Conservation (phyloP, 2,797 vertebrate genomes). For the Borostomias antarcticus region DNA sequence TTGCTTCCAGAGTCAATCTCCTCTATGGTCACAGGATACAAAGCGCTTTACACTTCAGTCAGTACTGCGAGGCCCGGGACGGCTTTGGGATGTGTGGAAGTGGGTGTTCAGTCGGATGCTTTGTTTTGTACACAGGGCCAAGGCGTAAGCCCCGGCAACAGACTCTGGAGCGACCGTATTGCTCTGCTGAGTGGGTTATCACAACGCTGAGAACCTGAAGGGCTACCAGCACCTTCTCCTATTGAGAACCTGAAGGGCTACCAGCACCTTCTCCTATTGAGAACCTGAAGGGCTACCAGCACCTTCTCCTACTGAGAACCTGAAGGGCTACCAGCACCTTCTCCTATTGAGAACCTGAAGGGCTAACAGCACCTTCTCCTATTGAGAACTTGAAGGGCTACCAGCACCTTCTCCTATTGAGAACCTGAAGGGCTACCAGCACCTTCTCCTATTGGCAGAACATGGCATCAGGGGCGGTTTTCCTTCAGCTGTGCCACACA, state of each 20-base stretch:
- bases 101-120: constrained; percentile 24
- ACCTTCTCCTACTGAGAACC: too few relatives aligned
- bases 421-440: too few relatives aligned
- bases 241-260: too few relatives aligned
- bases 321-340: too few relatives aligned
- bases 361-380: too few relatives aligned
- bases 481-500: neutral
- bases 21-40: constrained; percentile 37
- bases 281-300: too few relatives aligned
- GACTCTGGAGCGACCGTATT: constrained; percentile 44
- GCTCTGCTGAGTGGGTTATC: constrained; percentile 51
- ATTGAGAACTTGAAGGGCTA: too few relatives aligned
- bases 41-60: too few relatives aligned
- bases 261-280: too few relatives aligned
- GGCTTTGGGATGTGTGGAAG: constrained; percentile 35
- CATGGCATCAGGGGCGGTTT: neutral
- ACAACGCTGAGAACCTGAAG: constrained; percentile 16
- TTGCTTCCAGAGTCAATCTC: constrained; percentile 62
- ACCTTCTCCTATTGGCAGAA: too few relatives aligned
- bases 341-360: too few relatives aligned
- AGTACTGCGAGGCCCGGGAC: constrained; percentile 48
- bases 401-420: too few relatives aligned
- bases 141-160: constrained; percentile 33
- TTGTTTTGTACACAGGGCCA: constrained; percentile 71
- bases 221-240: neutral